Conservation (phyloP, 64 coral and sea anemone genomes). For the Dendronephthya gigantea region DNA sequence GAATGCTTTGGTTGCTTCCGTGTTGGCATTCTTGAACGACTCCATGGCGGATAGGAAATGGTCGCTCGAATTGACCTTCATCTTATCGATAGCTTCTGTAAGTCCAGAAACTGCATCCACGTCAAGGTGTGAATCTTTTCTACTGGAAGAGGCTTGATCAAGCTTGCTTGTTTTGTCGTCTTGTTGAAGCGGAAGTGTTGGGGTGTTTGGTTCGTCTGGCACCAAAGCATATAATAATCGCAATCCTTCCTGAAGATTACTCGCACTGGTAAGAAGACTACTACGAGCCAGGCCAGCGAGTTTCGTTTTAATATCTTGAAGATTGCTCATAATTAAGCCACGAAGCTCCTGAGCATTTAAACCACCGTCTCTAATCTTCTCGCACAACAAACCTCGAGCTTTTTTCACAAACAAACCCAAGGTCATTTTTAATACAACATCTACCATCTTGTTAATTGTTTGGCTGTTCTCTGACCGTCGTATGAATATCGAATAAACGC, state of each 20-base stretch:
- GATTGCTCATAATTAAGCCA: neutral
- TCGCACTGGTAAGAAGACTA: neutral
- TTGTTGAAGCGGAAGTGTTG: neutral
- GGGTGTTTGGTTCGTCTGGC: neutral
- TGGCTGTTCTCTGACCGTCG: no score
- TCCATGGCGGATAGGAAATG: neutral
- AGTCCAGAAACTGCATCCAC: neutral
- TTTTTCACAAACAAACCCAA: neutral
- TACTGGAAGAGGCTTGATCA: neutral
- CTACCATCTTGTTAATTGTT: neutral
- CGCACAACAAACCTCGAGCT: neutral
- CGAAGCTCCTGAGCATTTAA: neutral
- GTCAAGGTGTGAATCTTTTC: neutral
- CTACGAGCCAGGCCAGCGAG: neutral
- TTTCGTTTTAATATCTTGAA: neutral
- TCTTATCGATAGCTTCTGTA: neutral
- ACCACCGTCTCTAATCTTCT: neutral
- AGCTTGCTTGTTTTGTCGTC: neutral
- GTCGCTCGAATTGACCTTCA: neutral
- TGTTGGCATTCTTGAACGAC: neutral
- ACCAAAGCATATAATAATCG: neutral
- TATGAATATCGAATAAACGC: no score
- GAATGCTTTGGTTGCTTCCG: neutral
- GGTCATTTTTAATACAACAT: neutral
- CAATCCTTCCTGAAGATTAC: neutral